A percentile compares a stretch with the other conserved stretches of the same genome.
phyloP scores from a whole-genome alignment of 2,113 vertebrate species.

The Pseudorhombus dupliciocellatus region DNA sequence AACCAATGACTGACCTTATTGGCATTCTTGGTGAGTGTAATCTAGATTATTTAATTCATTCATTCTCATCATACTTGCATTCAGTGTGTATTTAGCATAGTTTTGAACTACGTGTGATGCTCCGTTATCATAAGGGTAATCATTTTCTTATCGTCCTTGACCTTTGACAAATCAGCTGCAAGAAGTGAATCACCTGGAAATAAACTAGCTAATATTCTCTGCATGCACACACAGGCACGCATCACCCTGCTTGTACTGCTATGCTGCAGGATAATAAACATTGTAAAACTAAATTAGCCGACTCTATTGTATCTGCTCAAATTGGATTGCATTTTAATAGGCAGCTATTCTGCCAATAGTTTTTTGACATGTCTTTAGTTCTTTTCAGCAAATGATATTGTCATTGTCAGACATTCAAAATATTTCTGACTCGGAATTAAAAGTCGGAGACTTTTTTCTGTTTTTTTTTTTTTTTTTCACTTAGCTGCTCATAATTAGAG shows the following conservation, averaged over 20 bases:
- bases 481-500: neutral
- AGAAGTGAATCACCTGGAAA: neutral
- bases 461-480: neutral
- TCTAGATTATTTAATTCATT: neutral
- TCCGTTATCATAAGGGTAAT: too few species aligned
- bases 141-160: neutral
- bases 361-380: neutral
- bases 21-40: constrained; percentile 78
- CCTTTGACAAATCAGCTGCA: neutral
- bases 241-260: neutral
- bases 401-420: neutral
- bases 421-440: neutral
- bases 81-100: neutral
- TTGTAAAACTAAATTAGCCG: neutral
- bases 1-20: constrained; percentile 84
- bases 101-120: too few species aligned
- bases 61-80: neutral
- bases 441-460: neutral
- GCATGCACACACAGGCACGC: neutral
- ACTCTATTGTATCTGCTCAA: neutral
- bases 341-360: neutral
- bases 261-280: neutral
- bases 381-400: neutral
- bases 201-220: neutral
- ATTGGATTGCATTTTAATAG: neutral